These are phyloP conservation scores for Schizothorax lantsangensis DNA, from an alignment of 2,797 vertebrate genomes.

Conservation along the genomic window DNA sequence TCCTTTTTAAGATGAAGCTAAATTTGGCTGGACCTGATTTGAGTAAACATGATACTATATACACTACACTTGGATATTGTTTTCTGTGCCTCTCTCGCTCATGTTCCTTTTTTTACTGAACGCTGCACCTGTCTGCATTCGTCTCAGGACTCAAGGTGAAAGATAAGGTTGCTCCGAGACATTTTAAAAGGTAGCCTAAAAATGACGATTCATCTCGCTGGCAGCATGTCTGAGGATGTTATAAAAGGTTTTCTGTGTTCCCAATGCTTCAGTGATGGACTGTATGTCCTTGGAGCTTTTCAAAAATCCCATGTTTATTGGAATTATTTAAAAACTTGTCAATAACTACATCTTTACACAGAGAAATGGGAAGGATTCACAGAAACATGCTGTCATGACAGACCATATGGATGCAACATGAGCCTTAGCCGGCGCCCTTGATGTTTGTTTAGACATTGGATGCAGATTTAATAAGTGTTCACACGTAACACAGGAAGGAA, in stretches of 20 bases:
- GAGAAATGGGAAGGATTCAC: conserved; percentile 18
- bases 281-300: conserved; percentile 50
- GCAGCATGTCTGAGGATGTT: conserved; percentile 58
- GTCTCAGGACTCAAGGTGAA: conserved; percentile 63
- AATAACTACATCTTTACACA: conserved; percentile 40
- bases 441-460: conserved; percentile 55
- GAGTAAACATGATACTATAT: neutral
- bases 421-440: conserved; percentile 8
- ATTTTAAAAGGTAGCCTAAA: conserved; percentile 64
- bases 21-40: neutral
- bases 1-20: conserved; percentile 9
- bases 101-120: conserved; percentile 3
- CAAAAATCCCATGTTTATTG: conserved; percentile 59
- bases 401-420: conserved; percentile 29
- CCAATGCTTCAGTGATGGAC: conserved; percentile 58
- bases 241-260: conserved; percentile 63
- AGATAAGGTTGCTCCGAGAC: conserved; percentile 61
- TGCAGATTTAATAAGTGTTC: conserved; percentile 72
- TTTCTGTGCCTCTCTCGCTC: conserved; percentile 1
- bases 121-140: conserved; percentile 60
- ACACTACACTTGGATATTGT: conserved; percentile 8
- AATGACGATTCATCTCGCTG: conserved; percentile 64
- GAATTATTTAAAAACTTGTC: conserved; percentile 54
- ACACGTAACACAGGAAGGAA: conserved; percentile 67
- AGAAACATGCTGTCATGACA: conserved; percentile 12